Evolutionary conservation across 2,113 vertebrate species (phyloP).

Genomic region (Pelecanoides urinatrix): DNA sequence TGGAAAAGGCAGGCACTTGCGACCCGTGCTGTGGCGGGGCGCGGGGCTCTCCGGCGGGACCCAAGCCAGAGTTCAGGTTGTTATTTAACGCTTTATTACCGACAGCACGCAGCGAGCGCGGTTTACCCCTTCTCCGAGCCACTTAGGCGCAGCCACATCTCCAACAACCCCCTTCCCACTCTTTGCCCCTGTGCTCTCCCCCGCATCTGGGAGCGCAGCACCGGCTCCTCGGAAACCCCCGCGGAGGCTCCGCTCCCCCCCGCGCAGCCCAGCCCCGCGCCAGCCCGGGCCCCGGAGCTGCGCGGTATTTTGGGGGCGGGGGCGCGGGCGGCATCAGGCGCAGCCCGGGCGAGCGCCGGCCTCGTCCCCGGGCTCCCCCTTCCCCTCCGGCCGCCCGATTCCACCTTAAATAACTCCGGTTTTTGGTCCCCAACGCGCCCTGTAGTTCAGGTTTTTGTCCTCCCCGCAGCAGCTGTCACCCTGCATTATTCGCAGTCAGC

Average conservation of each 20-base stretch:
- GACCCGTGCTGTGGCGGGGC: neutral
- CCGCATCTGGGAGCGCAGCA: neutral
- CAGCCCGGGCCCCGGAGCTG: neutral
- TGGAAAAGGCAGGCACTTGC: neutral
- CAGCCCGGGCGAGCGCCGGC: neutral
- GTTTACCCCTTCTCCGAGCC: neutral
- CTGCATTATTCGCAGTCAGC: slow-evolving; percentile 99
- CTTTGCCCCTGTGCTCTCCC: neutral
- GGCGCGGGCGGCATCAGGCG: too few species aligned
- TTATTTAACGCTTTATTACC: neutral
- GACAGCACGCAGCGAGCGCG: neutral
- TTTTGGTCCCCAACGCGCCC: slow-evolving; percentile 98
- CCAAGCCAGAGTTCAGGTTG: neutral
- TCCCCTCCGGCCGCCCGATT: slow-evolving; percentile 66
- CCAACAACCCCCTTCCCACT: neutral
- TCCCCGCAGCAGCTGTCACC: slow-evolving; percentile 99
- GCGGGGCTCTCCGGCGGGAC: neutral
- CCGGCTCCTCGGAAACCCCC: neutral
- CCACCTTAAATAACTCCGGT: slow-evolving; percentile 90
- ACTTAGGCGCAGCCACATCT: neutral
- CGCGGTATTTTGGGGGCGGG: neutral
- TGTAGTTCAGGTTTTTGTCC: slow-evolving; percentile 98
- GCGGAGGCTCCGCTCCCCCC: neutral
- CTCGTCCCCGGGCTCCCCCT: neutral
- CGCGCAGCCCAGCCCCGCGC: neutral